Conservation (phyloP, 2,888 invertebrate genomes). For the Syritta pipiens region DNA sequence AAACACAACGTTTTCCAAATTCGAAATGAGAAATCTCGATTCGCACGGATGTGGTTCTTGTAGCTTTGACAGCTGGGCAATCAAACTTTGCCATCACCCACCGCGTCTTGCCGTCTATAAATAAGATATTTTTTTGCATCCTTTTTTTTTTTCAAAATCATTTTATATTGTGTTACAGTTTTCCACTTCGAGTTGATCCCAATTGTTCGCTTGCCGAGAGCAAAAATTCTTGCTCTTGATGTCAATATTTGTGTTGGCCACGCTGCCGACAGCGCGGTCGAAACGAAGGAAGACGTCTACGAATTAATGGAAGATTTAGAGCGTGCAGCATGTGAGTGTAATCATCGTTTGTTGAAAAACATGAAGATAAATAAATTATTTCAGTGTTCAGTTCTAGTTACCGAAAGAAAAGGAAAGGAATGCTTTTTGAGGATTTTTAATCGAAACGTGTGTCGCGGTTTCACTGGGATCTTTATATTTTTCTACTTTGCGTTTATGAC, state of each 20-base stretch:
- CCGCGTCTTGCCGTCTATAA: not conserved
- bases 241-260: conserved; percentile 58
- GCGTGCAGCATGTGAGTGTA: conserved; percentile 39
- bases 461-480: not conserved
- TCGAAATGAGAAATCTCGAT: conserved; percentile 30
- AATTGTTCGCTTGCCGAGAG: conserved; percentile 36
- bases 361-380: conserved; percentile 35
- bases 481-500: not conserved
- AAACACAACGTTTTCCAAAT: not conserved
- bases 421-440: conserved; percentile 1
- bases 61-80: conserved; percentile 23
- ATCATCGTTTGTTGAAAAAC: conserved; percentile 40
- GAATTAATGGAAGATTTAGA: conserved; percentile 42
- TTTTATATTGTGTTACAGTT: conserved; percentile 5
- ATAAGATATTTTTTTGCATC: conserved; percentile 20
- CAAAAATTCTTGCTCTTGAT: conserved; percentile 43
- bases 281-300: conserved; percentile 1
- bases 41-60: conserved; percentile 44
- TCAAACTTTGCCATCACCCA: not conserved
- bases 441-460: not conserved
- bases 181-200: conserved; percentile 20
- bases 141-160: not conserved
- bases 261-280: not conserved
- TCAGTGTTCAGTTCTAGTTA: conserved; percentile 22
- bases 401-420: too few species aligned